Evolutionary conservation across 2,888 invertebrate species (phyloP).

Genomic region (Pollenia labialis): DNA sequence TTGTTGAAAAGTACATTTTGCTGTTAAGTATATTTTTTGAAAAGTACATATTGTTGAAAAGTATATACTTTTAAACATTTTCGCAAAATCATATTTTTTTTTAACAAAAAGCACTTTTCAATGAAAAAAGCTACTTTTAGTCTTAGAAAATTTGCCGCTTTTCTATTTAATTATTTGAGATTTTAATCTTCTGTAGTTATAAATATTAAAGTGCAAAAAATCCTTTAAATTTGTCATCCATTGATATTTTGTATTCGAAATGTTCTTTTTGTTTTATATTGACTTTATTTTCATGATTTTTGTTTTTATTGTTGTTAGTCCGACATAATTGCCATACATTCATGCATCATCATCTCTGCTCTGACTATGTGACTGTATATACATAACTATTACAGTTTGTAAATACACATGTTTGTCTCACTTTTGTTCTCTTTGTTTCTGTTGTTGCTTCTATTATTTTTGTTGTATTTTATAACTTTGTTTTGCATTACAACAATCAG

Average conservation of each 20-base stretch:
- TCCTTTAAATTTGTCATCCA: no score
- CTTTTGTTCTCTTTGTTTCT: background rate
- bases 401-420: constrained; percentile 21
- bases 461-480: constrained; percentile 6
- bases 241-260: no score
- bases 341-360: background rate
- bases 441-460: background rate
- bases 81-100: background rate
- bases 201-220: no score
- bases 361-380: background rate
- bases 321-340: constrained; percentile 5
- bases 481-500: constrained; percentile 8
- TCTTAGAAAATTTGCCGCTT: no score
- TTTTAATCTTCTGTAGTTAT: no score
- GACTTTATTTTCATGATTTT: background rate
- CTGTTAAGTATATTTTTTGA: no score
- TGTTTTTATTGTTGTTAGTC: background rate
- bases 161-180: no score
- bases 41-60: background rate
- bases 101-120: background rate
- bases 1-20: background rate
- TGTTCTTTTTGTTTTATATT: background rate
- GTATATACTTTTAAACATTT: background rate
- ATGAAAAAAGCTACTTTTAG: background rate
- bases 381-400: background rate